A percentile compares a stretch with the other conserved stretches of the same genome.
These are phyloP conservation scores for Mimachlamys varia DNA, from an alignment of 2,888 invertebrate genomes.

Conservation along the genomic window DNA sequence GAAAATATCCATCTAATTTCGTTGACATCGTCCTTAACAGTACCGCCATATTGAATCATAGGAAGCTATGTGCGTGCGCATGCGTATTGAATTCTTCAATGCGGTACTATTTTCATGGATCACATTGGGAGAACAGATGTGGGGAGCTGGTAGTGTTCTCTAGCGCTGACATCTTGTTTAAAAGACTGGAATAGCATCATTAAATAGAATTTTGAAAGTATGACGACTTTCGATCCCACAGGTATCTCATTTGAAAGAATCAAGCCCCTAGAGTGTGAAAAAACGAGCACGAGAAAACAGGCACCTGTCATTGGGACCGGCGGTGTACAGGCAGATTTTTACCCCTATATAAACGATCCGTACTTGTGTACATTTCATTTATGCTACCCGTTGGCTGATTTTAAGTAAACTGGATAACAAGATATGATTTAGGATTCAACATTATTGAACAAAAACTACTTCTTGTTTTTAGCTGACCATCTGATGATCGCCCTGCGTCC, in stretches of 20 bases:
- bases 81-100: slow-evolving; percentile 36
- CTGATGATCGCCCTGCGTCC: no score
- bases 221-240: background rate
- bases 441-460: no score
- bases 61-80: slow-evolving; percentile 55
- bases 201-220: background rate
- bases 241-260: background rate
- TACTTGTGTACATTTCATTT: no score
- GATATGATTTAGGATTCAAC: no score
- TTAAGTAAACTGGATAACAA: no score
- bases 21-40: slow-evolving; percentile 30
- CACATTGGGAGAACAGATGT: background rate
- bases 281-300: background rate
- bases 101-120: background rate
- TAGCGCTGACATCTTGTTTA: background rate
- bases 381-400: no score
- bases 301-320: background rate
- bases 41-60: slow-evolving; percentile 61
- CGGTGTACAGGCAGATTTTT: background rate
- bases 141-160: background rate
- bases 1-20: background rate
- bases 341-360: background rate
- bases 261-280: background rate
- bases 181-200: background rate
- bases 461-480: no score